A percentile compares a stretch with the other conserved stretches of the same genome.
phyloP scores from a whole-genome alignment of 2,888 invertebrate genomes.

The Tineola bisselliella region DNA sequence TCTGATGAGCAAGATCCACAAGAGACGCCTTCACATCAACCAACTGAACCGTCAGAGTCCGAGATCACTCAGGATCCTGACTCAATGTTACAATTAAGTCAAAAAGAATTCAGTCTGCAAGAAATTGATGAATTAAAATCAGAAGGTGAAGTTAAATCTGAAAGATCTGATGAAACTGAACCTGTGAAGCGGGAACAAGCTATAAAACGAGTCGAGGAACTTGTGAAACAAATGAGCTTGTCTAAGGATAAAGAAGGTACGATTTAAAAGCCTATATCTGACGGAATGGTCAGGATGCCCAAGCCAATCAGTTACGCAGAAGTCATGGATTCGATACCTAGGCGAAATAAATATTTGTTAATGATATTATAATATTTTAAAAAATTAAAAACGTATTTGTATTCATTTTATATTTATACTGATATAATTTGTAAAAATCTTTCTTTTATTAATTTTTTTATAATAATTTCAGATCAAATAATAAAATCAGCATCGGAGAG shows the following conservation, averaged over 20 bases:
- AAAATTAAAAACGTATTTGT: neutral
- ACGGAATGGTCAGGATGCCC: too few species aligned
- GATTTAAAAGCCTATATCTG: too few species aligned
- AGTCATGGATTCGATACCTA: too few species aligned
- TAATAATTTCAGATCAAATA: conserved; percentile 38
- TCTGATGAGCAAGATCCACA: conserved; percentile 59
- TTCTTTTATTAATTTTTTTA: too few species aligned
- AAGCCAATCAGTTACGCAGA: too few species aligned
- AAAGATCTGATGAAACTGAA: conserved; percentile 32
- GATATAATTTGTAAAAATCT: too few species aligned
- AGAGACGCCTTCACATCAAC: conserved; percentile 18
- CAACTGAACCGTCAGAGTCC: neutral
- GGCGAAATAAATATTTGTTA: too few species aligned
- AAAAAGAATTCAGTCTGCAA: conserved; percentile 23
- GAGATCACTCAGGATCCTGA: conserved; percentile 24
- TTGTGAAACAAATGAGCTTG: conserved; percentile 84
- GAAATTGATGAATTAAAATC: conserved; percentile 32
- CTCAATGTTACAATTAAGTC: conserved; percentile 27
- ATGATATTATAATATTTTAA: too few species aligned
- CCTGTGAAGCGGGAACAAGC: conserved; percentile 49
- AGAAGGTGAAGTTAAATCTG: conserved; percentile 27
- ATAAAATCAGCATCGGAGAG: conserved; percentile 90
- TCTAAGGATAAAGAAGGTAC: conserved; percentile 73
- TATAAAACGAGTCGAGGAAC: conserved; percentile 69
- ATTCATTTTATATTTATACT: too few species aligned